Evolutionary conservation across 2,797 vertebrate species (phyloP).

Genomic region (Labroides dimidiatus): DNA sequence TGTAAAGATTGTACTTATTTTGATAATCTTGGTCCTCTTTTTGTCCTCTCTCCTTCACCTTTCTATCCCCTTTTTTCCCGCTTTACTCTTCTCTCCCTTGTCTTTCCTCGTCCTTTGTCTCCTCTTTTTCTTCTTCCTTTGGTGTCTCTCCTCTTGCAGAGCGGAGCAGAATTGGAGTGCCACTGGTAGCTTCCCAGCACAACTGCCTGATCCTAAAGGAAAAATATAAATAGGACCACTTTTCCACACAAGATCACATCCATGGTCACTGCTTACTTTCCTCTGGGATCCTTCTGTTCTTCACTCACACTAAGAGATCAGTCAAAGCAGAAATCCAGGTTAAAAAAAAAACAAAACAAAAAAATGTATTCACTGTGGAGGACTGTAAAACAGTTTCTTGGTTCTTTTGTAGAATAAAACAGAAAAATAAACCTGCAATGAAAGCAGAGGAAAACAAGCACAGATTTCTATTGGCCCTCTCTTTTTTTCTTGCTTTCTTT

Average conservation of each 20-base stretch:
- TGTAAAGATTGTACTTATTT: constrained; percentile 8
- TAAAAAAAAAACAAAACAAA: constrained; percentile 53
- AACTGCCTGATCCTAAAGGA: constrained; percentile 77
- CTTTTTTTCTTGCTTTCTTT: constrained; percentile 67
- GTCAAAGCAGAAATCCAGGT: constrained; percentile 58
- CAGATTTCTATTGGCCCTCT: constrained; percentile 77
- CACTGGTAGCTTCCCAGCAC: constrained; percentile 91
- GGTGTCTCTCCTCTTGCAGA: constrained; percentile 87
- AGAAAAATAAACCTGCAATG: constrained; percentile 18
- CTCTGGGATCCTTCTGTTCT: constrained; percentile 50
- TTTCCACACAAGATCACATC: constrained; percentile 86
- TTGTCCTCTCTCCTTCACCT: background rate
- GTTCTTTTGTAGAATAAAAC: constrained; percentile 45
- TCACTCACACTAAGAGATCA: constrained; percentile 83
- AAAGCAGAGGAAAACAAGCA: constrained; percentile 69
- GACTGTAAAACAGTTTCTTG: constrained; percentile 53
- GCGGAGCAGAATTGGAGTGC: constrained; percentile 94
- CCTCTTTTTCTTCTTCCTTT: background rate
- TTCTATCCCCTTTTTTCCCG: background rate
- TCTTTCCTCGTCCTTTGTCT: background rate
- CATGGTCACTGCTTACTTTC: constrained; percentile 79
- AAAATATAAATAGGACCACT: constrained; percentile 87
- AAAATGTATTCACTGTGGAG: constrained; percentile 37
- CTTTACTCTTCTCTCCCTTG: background rate
- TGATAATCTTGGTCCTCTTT: constrained; percentile 20